phyloP scores from a whole-genome alignment of 2,888 invertebrate genomes.

The Hyalella azteca region DNA sequence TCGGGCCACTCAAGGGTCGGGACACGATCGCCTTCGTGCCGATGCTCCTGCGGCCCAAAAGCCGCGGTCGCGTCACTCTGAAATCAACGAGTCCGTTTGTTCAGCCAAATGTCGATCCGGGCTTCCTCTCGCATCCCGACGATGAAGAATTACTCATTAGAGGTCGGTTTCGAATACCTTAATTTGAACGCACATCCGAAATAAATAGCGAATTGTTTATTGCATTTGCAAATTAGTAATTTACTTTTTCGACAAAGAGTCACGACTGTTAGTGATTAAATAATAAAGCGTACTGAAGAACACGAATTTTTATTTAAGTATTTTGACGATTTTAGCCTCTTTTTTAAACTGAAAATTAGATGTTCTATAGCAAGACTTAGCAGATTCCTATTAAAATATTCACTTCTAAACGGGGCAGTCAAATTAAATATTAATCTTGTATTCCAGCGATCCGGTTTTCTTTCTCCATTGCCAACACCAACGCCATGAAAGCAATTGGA shows the following conservation, averaged over 20 bases:
- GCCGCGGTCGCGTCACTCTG: constrained; percentile 71
- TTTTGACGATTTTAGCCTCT: no score
- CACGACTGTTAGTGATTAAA: no score
- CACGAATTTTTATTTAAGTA: no score
- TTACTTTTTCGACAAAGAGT: no score
- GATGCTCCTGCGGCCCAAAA: constrained; percentile 70
- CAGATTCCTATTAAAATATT: no score
- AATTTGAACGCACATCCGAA: no score
- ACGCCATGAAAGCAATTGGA: neutral
- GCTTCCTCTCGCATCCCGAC: constrained; percentile 69
- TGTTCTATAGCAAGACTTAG: no score
- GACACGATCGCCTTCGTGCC: constrained; percentile 60
- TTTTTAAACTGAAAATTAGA: no score
- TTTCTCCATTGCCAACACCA: neutral
- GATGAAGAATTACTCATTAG: constrained; percentile 60
- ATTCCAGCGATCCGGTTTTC: constrained; percentile 14
- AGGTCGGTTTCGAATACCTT: no score
- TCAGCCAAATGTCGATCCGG: constrained; percentile 75
- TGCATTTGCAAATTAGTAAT: no score
- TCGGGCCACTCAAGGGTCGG: neutral
- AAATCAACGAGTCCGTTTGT: constrained; percentile 76
- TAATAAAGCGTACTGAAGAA: no score
- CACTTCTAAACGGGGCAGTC: neutral
- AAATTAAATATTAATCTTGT: neutral
- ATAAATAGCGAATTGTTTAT: no score